Evolutionary conservation across 2,888 invertebrate species (phyloP).

Genomic region (Oscheius sp.): DNA sequence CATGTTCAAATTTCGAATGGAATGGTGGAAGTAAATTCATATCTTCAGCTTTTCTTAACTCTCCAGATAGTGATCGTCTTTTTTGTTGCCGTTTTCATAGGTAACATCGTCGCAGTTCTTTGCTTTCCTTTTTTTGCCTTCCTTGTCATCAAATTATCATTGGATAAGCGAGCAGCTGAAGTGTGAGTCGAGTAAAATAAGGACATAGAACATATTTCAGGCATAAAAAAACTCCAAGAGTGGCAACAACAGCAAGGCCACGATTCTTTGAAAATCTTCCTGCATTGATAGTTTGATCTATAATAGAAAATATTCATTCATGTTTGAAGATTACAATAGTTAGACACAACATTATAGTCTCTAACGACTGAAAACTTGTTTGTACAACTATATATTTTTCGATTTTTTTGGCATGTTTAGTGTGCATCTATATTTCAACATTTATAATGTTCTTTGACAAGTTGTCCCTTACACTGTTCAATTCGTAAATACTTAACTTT

Average conservation of each 20-base stretch:
- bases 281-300: background rate
- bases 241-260: background rate
- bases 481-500: too few relatives aligned
- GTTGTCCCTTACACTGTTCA: too few relatives aligned
- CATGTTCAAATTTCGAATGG: slow-evolving; percentile 23
- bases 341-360: too few relatives aligned
- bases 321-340: background rate
- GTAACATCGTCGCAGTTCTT: background rate
- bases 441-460: too few relatives aligned
- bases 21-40: slow-evolving; percentile 12
- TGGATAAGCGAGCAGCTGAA: slow-evolving; percentile 6
- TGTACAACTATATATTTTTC: too few relatives aligned
- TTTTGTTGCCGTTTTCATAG: background rate
- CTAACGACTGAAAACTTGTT: too few relatives aligned
- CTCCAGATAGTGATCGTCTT: slow-evolving; percentile 12
- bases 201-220: background rate
- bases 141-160: background rate
- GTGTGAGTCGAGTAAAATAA: background rate
- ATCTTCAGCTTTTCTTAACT: background rate
- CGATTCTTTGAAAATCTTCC: slow-evolving; percentile 12
- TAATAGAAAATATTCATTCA: background rate
- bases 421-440: too few relatives aligned
- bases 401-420: too few relatives aligned
- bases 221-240: background rate
- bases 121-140: slow-evolving; percentile 16